These are phyloP conservation scores for Dusona sp. DNA, from an alignment of 2,888 invertebrate genomes.

Conservation along the genomic window DNA sequence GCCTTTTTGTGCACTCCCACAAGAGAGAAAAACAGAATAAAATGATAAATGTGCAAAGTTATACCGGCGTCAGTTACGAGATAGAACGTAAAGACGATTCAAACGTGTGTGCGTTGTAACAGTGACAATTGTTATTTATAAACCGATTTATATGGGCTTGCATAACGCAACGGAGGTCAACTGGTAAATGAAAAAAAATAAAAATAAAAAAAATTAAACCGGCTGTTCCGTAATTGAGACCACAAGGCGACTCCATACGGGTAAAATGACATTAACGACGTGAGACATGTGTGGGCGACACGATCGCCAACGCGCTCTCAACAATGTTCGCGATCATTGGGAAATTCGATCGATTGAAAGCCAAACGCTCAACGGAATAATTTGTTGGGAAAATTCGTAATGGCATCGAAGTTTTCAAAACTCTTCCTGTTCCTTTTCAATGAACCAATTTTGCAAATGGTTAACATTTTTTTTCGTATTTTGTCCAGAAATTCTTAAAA, in stretches of 20 bases:
- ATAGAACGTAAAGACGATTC: neutral
- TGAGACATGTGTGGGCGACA: conserved; percentile 31
- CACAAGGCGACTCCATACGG: conserved; percentile 24
- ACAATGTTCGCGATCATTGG: neutral
- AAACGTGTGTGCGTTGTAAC: neutral
- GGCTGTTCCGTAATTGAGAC: conserved; percentile 43
- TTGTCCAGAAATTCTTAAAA: no score
- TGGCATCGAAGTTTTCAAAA: neutral
- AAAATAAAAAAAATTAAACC: conserved; percentile 1
- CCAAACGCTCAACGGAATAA: neutral
- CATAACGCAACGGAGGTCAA: conserved; percentile 45
- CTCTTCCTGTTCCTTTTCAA: no score
- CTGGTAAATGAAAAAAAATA: conserved; percentile 36
- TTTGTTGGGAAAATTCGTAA: neutral
- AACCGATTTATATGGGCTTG: conserved; percentile 7
- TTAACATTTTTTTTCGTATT: no score
- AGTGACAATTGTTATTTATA: conserved; percentile 53
- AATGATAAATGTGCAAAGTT: neutral
- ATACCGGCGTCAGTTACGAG: neutral
- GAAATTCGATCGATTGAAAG: neutral
- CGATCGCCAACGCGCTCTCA: conserved; percentile 31
- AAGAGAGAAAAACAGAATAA: neutral
- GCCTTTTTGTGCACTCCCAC: neutral
- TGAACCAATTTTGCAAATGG: no score
- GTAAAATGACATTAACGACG: conserved; percentile 8